These are phyloP conservation scores for Prionailurus bengalensis DNA, from an alignment of 2,113 vertebrate genomes.

Conservation along the genomic window DNA sequence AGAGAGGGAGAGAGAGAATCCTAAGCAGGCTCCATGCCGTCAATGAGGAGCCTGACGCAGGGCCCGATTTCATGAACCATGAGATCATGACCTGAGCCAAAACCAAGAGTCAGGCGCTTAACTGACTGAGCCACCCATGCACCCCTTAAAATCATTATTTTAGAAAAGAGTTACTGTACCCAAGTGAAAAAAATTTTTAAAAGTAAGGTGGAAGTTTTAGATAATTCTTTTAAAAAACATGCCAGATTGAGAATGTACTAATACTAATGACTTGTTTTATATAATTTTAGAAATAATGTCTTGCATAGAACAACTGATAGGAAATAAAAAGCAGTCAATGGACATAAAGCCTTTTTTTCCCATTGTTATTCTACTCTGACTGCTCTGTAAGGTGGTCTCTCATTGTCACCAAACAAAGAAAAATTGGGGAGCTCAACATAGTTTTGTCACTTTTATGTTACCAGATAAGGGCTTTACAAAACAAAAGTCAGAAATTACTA, in stretches of 20 bases:
- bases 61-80: no score
- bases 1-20: no score
- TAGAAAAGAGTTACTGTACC: conserved; percentile 30
- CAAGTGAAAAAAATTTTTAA: not conserved
- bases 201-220: not conserved
- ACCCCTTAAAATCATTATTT: not conserved
- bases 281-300: not conserved
- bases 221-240: conserved; percentile 49
- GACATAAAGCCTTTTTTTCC: not conserved
- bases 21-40: no score
- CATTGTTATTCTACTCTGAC: not conserved
- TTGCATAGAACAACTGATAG: not conserved
- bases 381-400: not conserved
- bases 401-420: not conserved
- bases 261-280: not conserved
- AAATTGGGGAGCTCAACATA: not conserved
- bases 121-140: no score
- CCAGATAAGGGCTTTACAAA: not conserved
- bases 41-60: no score
- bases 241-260: not conserved
- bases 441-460: conserved; percentile 9
- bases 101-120: no score
- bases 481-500: not conserved
- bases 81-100: no score
- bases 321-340: conserved; percentile 14